phyloP scores from a whole-genome alignment of 2,888 invertebrate genomes.

The Choristoneura rosaceana region DNA sequence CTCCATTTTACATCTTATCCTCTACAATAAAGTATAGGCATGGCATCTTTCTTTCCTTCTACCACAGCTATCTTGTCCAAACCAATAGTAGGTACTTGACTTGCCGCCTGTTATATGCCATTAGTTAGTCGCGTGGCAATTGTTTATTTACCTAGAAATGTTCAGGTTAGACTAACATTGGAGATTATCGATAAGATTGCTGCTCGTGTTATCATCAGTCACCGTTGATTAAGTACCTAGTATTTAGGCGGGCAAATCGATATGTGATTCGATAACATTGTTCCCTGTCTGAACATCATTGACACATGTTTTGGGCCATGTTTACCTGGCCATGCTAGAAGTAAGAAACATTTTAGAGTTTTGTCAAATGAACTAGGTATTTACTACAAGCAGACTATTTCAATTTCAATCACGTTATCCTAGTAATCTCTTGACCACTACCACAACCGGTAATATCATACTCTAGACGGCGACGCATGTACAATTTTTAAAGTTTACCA shows the following conservation, averaged over 20 bases:
- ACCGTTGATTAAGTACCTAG: slow-evolving; percentile 3
- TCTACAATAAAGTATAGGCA: too few relatives aligned
- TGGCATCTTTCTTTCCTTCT: too few relatives aligned
- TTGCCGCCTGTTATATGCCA: not conserved
- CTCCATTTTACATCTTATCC: too few relatives aligned
- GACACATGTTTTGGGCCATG: not conserved
- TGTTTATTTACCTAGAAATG: slow-evolving; percentile 5
- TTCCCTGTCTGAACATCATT: not conserved
- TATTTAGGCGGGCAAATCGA: slow-evolving; percentile 6
- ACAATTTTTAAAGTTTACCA: too few relatives aligned
- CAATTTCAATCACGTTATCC: too few relatives aligned
- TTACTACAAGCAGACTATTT: too few relatives aligned
- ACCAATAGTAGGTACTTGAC: not conserved
- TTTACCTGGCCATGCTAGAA: not conserved
- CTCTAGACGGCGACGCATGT: too few relatives aligned
- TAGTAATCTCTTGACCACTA: too few relatives aligned
- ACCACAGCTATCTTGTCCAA: not conserved
- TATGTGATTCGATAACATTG: slow-evolving; percentile 17
- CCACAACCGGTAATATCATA: too few relatives aligned
- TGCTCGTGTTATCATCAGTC: slow-evolving; percentile 12
- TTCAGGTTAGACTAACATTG: slow-evolving; percentile 1
- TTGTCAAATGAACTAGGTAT: too few relatives aligned
- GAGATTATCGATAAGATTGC: slow-evolving; percentile 15
- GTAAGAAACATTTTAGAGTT: not conserved
- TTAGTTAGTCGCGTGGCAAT: not conserved